Percentiles rank a stretch among this genome's conserved stretches.
These are phyloP conservation scores for Peromyscus polionotus DNA, from an alignment of 2,113 vertebrate species.

Conservation along the genomic window DNA sequence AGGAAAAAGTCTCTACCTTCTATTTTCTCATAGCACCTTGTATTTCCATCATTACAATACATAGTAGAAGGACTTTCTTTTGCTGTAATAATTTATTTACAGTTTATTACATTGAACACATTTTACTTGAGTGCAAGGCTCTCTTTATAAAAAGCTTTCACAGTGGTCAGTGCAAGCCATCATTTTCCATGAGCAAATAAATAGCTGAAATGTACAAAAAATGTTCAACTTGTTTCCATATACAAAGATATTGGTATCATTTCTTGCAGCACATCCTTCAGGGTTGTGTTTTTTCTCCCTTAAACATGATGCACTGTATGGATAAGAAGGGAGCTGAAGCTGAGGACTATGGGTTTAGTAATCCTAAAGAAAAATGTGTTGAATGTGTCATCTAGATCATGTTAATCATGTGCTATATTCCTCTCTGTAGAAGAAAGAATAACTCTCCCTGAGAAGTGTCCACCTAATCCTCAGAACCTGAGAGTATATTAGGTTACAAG, in stretches of 20 bases:
- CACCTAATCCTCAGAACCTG: not conserved
- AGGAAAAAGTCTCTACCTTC: not conserved
- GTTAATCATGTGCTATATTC: not conserved
- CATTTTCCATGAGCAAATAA: not conserved
- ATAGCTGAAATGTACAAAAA: not conserved
- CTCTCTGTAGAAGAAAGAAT: conserved; percentile 2
- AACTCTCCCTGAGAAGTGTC: not conserved
- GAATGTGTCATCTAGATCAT: not conserved
- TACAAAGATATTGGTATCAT: not conserved
- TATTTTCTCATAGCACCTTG: not conserved
- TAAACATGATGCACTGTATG: not conserved
- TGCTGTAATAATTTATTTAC: not conserved
- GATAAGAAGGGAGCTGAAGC: not conserved
- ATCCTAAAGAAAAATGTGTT: not conserved
- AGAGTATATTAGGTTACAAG: not conserved
- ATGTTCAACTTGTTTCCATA: not conserved
- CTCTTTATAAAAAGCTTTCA: not conserved
- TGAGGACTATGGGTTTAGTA: conserved; percentile 4
- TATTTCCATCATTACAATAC: not conserved
- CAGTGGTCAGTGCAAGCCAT: not conserved
- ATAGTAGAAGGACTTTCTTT: not conserved
- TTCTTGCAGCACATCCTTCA: not conserved
- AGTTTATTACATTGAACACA: conserved; percentile 12
- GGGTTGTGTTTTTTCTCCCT: not conserved
- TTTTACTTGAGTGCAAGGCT: not conserved